phyloP scores from a whole-genome alignment of 1,140 invertebrate genomes.

The Aphidius gifuensis region DNA sequence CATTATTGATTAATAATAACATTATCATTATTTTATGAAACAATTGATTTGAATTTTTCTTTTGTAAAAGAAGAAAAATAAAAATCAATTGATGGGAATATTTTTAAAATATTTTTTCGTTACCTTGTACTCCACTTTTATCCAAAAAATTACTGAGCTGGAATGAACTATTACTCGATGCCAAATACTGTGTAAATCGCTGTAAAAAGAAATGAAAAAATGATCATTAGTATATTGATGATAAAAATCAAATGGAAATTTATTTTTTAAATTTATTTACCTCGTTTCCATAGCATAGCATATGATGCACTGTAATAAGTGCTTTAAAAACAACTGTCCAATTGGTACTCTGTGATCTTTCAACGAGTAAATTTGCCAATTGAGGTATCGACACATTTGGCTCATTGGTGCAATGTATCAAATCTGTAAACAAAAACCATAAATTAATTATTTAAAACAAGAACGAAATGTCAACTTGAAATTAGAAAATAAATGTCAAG shows the following conservation, averaged over 20 bases:
- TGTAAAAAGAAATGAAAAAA: conserved; percentile 61
- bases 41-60: no score
- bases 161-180: conserved; percentile 98
- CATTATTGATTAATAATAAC: no score
- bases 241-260: not conserved
- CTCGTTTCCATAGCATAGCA: conserved; percentile 99
- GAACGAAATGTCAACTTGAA: not conserved
- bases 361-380: conserved; percentile 95
- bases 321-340: conserved; percentile 99
- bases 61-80: no score
- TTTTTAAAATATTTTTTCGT: conserved; percentile 22
- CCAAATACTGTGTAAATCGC: conserved; percentile 99
- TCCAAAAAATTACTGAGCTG: conserved; percentile 96
- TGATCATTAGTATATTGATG: not conserved
- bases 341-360: conserved; percentile 94
- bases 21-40: no score
- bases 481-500: no score
- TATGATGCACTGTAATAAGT: conserved; percentile 96
- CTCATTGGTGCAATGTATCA: conserved; percentile 99
- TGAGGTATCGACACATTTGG: conserved; percentile 99
- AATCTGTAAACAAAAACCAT: conserved; percentile 71
- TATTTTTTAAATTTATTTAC: conserved; percentile 57
- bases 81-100: no score
- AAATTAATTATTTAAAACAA: not conserved
- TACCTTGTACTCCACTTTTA: conserved; percentile 93